A percentile compares a stretch with the other conserved stretches of the same genome.
These are phyloP conservation scores for Lagenorhynchus albirostris DNA, from an alignment of 2,113 vertebrate genomes.

Conservation along the genomic window DNA sequence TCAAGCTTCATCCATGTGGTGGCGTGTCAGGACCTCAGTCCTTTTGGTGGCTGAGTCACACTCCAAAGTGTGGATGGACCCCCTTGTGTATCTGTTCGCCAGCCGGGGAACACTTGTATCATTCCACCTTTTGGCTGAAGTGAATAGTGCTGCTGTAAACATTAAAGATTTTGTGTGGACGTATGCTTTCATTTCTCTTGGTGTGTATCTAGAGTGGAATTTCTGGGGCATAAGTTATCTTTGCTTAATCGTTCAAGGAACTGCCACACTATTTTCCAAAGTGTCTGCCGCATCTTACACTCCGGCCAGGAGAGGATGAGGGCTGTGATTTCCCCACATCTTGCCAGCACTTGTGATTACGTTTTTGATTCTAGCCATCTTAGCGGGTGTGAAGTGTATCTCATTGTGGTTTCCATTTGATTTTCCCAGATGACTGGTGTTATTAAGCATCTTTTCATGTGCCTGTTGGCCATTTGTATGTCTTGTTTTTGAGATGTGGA, in stretches of 20 bases:
- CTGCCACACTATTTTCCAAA: background rate
- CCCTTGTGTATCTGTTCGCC: fast-evolving
- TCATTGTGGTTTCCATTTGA: fast-evolving
- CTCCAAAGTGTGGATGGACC: fast-evolving
- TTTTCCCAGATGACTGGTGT: fast-evolving
- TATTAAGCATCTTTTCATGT: fast-evolving
- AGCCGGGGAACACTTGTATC: fast-evolving
- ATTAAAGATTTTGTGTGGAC: fast-evolving
- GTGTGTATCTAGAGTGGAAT: fast-evolving
- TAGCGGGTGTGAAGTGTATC: fast-evolving
- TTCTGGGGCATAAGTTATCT: background rate
- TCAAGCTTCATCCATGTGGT: fast-evolving
- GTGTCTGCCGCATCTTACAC: fast-evolving
- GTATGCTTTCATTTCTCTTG: fast-evolving
- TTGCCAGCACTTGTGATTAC: fast-evolving
- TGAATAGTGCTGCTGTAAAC: fast-evolving
- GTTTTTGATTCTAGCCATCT: fast-evolving
- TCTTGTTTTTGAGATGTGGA: background rate
- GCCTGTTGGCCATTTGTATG: fast-evolving
- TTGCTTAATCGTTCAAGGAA: fast-evolving
- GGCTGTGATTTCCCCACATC: fast-evolving
- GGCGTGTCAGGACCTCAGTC: fast-evolving
- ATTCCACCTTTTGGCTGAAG: background rate
- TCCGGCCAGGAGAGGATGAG: fast-evolving
- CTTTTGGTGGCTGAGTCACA: background rate